phyloP scores from a whole-genome alignment of 1,140 invertebrate species.

The Zaprionus africanus region DNA sequence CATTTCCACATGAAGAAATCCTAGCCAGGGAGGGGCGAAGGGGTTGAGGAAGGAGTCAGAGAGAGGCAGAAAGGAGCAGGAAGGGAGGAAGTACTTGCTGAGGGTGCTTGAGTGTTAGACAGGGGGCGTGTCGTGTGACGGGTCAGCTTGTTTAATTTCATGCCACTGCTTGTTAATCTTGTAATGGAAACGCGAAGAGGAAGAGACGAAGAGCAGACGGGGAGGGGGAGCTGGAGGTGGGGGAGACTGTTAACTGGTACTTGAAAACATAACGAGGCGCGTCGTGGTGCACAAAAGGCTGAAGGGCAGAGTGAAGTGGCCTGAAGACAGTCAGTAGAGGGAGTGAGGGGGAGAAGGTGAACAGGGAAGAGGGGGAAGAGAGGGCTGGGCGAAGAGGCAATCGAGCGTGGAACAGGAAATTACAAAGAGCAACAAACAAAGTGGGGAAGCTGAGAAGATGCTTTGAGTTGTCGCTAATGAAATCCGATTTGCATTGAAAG shows the following conservation, averaged over 20 bases:
- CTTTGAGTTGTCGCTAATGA: conserved; percentile 70
- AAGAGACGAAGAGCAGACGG: neutral
- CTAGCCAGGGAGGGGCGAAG: neutral
- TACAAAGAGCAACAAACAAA: conserved; percentile 40
- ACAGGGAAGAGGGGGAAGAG: neutral
- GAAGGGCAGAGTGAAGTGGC: conserved; percentile 2
- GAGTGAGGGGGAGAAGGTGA: neutral
- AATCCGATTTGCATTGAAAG: conserved; percentile 61
- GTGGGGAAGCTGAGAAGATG: conserved; percentile 36
- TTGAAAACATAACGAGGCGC: conserved; percentile 58
- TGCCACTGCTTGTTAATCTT: conserved; percentile 63
- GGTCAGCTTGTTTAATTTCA: conserved; percentile 76
- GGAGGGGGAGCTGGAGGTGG: neutral
- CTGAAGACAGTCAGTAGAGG: neutral
- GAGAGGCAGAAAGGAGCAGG: neutral
- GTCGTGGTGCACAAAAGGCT: neutral
- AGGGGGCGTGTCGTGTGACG: conserved; percentile 18
- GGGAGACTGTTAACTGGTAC: conserved; percentile 59
- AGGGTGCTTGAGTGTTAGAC: conserved; percentile 12
- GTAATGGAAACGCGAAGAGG: conserved; percentile 38
- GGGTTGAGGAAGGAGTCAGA: neutral
- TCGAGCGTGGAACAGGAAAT: conserved; percentile 28
- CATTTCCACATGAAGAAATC: conserved; percentile 54
- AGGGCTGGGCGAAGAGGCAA: neutral
- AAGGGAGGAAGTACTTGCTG: neutral